A percentile compares a stretch with the other conserved stretches of the same genome.
Evolutionary conservation across 2,888 invertebrate genomes (phyloP).

Genomic region (Gari tellinella): DNA sequence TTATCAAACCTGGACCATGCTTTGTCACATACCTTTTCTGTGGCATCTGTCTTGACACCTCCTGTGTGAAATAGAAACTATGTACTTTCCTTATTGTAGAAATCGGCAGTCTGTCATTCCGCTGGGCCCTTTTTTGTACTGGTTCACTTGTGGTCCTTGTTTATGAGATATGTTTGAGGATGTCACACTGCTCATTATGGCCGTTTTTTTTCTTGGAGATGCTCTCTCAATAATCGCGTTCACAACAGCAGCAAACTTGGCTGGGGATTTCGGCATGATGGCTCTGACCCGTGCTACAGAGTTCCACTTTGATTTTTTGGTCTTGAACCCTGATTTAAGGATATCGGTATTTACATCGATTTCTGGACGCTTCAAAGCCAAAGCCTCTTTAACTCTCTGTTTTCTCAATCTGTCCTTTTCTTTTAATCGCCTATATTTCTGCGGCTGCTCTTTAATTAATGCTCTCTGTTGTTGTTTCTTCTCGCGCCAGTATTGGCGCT

Average conservation of each 20-base stretch:
- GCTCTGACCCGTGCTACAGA: conserved; percentile 37
- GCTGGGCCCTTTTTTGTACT: too few relatives aligned
- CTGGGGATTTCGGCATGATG: conserved; percentile 39
- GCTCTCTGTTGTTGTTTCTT: too few relatives aligned
- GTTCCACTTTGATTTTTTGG: conserved; percentile 40
- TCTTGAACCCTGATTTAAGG: too few relatives aligned
- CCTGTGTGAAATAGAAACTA: conserved; percentile 29
- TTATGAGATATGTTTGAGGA: too few relatives aligned
- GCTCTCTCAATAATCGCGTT: conserved; percentile 26
- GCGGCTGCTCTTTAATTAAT: too few relatives aligned
- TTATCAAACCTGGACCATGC: conserved; percentile 33
- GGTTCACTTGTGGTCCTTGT: too few relatives aligned
- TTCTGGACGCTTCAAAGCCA: conserved; percentile 27
- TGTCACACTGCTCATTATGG: too few relatives aligned
- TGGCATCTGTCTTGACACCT: conserved; percentile 38
- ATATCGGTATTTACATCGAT: too few relatives aligned
- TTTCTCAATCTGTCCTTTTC: conserved; percentile 46
- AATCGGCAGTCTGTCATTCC: conserved; percentile 27
- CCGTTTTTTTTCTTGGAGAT: conserved; percentile 42
- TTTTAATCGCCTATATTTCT: conserved; percentile 46
- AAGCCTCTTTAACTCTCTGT: conserved; percentile 23
- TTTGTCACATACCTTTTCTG: conserved; percentile 33
- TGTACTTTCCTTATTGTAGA: conserved; percentile 25
- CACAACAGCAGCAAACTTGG: conserved; percentile 39
- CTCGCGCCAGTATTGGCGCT: too few relatives aligned